Base-by-base conservation (phyloP, 2,113 vertebrate species). In the Ceyx melanurus region DNA sequence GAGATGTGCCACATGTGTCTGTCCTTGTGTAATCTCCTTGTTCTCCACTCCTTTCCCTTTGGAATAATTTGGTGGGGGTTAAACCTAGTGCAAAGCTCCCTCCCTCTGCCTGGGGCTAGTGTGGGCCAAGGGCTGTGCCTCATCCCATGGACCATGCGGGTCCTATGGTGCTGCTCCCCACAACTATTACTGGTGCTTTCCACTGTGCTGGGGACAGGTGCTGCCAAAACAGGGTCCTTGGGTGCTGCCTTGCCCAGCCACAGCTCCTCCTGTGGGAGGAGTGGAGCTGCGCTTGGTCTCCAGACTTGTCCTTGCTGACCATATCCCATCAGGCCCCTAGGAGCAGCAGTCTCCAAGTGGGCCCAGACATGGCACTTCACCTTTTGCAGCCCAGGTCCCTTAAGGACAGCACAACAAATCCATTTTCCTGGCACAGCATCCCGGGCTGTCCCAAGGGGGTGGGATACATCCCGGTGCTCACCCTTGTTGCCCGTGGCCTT, bases 181-280 rank as follows among this genome's bases (percentile, higher is more conserved):
- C 1, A 0, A n/a, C 3, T 2, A 9, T 60, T 43, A 37, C 8
- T 0, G 3, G 45, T n/a, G 65, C 58, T 43, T 60, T 37, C 25
- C 21, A 4, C 31, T 37, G 60, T 29, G 9, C 37, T 0, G 0
- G 66, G 51, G 58, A 48, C 45, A 7, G 20, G 11, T 19, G 9
- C 35, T 91, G 64, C 71, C 51, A 50, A 70, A 76, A 26, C 8
- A 6, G 22, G 37, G 43, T 57, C 42, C 70, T 82, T 1, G 3
- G 65, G 22, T 72, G 35, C 65, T 37, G 65, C 65, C 28, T 66
- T 15, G 20, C 26, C 13, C 0, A 0, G 40, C 22, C 3, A 1
- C 2, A 10, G 68, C 25, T 45, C 13, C 21, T 71, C 6, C n/a
- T 37, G 5, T 37, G 54, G 11, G 40, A 88, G 60, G n/a, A 35